phyloP scores from a whole-genome alignment of 2,888 invertebrate species.

The Pogonocherus hispidulus region DNA sequence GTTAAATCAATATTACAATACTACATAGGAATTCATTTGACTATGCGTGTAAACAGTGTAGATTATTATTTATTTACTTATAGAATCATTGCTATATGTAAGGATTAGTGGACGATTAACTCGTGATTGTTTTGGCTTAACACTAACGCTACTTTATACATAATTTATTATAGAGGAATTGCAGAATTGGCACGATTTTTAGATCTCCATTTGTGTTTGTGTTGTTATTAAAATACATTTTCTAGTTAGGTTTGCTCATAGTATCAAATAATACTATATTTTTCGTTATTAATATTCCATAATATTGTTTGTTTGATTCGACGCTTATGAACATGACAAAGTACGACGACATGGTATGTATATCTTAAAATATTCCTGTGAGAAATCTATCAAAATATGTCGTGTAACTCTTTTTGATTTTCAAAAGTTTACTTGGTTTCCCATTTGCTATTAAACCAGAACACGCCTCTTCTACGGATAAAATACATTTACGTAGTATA shows the following conservation, averaged over 20 bases:
- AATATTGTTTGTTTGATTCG: too few species aligned
- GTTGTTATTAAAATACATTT: constrained; percentile 10
- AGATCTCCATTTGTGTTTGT: constrained; percentile 14
- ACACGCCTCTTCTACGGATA: too few species aligned
- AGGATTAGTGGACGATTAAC: constrained; percentile 61
- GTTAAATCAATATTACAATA: too few species aligned
- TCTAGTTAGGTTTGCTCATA: neutral
- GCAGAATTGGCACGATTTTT: constrained; percentile 30
- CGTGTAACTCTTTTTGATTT: too few species aligned
- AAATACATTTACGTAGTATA: too few species aligned
- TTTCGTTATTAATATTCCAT: too few species aligned
- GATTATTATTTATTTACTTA: constrained; percentile 42
- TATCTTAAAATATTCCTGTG: too few species aligned
- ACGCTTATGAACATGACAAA: too few species aligned
- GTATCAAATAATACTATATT: neutral
- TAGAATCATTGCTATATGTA: constrained; percentile 57
- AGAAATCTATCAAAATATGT: too few species aligned
- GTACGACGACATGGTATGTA: too few species aligned
- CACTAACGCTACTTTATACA: constrained; percentile 54
- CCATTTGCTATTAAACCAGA: too few species aligned
- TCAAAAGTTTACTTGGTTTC: too few species aligned
- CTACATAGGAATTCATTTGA: constrained; percentile 8
- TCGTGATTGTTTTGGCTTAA: constrained; percentile 60
- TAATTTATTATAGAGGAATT: constrained; percentile 47
- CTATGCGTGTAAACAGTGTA: constrained; percentile 20